A percentile compares a stretch with the other conserved stretches of the same genome.
These are phyloP conservation scores for Hedychridium roseum DNA, from an alignment of 2,888 invertebrate genomes.

Conservation along the genomic window DNA sequence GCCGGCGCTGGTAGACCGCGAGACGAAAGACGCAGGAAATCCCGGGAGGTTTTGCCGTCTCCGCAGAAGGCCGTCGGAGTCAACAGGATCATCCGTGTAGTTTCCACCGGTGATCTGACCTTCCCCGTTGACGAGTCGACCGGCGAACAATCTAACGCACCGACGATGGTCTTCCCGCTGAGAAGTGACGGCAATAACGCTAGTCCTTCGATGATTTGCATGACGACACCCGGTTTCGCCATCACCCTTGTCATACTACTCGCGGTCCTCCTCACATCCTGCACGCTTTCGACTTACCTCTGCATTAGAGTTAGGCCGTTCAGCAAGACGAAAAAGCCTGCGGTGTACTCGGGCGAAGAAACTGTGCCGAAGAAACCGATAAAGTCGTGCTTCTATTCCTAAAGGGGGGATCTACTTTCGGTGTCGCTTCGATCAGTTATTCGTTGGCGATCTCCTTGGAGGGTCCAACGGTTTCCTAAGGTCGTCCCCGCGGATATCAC, in stretches of 20 bases:
- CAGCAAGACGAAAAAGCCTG: slow-evolving; percentile 63
- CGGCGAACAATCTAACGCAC: slow-evolving; percentile 64
- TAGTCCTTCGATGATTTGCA: slow-evolving; percentile 76
- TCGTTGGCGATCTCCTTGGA: neutral
- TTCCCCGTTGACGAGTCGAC: slow-evolving; percentile 79
- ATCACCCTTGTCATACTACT: slow-evolving; percentile 84
- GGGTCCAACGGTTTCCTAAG: too few relatives aligned
- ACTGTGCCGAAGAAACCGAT: slow-evolving; percentile 54
- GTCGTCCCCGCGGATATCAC: too few relatives aligned
- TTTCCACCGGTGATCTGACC: slow-evolving; percentile 89
- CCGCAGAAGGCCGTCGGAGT: slow-evolving; percentile 87
- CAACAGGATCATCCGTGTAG: slow-evolving; percentile 88
- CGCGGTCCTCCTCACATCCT: slow-evolving; percentile 83
- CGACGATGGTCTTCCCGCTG: slow-evolving; percentile 77
- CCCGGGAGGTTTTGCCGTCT: slow-evolving; percentile 68
- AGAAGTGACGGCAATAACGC: slow-evolving; percentile 59
- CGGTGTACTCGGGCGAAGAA: too few relatives aligned
- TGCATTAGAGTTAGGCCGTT: slow-evolving; percentile 83
- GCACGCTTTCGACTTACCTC: slow-evolving; percentile 84
- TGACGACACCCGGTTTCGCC: slow-evolving; percentile 94
- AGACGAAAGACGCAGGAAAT: slow-evolving; percentile 77
- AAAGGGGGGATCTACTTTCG: slow-evolving; percentile 49
- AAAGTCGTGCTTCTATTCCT: slow-evolving; percentile 76
- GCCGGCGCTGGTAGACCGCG: slow-evolving; percentile 72
- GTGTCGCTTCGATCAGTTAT: neutral